Percentiles rank a stretch among this genome's conserved stretches.
phyloP scores from a whole-genome alignment of 1,140 invertebrate species.

The Psix sp. region DNA sequence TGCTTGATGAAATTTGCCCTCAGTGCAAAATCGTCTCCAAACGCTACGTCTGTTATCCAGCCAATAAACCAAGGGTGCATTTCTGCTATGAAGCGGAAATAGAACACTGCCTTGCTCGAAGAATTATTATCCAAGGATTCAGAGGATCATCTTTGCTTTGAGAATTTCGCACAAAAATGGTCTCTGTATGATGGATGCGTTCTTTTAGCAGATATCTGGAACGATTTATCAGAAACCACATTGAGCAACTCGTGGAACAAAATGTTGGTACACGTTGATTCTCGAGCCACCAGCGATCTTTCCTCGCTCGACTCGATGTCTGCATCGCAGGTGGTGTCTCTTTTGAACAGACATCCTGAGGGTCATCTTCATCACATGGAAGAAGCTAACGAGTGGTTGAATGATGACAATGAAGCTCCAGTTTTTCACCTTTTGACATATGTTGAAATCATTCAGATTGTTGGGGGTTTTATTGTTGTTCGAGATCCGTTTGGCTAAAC shows the following conservation, averaged over 20 bases:
- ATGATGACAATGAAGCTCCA: too few species aligned
- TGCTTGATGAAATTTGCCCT: neutral
- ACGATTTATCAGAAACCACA: neutral
- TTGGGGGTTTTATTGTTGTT: too few species aligned
- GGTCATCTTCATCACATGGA: too few species aligned
- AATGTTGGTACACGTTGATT: neutral
- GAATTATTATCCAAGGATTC: conserved; percentile 1
- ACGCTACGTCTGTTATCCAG: neutral
- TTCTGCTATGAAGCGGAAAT: neutral
- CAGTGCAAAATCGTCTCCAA: neutral
- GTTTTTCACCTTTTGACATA: too few species aligned
- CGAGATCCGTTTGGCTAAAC: too few species aligned
- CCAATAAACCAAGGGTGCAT: conserved; percentile 7
- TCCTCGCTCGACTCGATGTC: neutral
- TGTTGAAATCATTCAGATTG: too few species aligned
- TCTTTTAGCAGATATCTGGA: neutral
- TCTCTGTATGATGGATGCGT: neutral
- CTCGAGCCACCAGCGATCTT: too few species aligned
- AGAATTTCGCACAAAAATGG: conserved; percentile 7
- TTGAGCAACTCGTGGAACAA: conserved; percentile 10
- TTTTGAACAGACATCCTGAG: neutral
- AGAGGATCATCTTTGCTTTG: neutral
- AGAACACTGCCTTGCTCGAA: conserved; percentile 1
- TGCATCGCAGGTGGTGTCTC: neutral
- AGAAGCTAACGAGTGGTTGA: too few species aligned